Percentiles rank a stretch among this genome's conserved stretches.
Conservation (phyloP, 2,113 vertebrate species). For the Sylvicapra grimmia region DNA sequence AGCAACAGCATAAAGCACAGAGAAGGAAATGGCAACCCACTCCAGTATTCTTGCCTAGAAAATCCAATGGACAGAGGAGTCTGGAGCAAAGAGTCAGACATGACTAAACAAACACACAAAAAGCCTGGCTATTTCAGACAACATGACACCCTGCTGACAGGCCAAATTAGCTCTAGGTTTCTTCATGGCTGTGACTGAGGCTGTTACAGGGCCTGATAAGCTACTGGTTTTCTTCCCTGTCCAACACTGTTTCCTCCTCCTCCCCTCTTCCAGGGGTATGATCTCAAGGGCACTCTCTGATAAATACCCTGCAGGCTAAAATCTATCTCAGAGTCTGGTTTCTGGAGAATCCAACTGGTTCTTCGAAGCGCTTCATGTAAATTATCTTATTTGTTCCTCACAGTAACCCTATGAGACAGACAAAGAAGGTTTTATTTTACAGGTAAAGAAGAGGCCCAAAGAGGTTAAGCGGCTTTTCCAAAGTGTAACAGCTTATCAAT, state of each 20-base stretch:
- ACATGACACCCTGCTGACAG: not conserved
- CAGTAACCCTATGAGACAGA: not conserved
- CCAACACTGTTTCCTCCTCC: not conserved
- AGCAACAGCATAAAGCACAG: not conserved
- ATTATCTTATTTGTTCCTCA: constrained; percentile 10
- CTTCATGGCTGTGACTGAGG: not conserved
- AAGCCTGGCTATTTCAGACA: not conserved
- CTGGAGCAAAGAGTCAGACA: not conserved
- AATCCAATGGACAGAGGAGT: not conserved
- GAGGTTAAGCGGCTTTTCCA: not conserved
- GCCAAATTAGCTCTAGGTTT: not conserved
- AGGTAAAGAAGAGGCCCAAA: not conserved
- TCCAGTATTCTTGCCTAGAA: not conserved
- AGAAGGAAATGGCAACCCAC: not conserved
- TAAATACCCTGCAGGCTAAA: not conserved
- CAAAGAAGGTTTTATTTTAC: not conserved
- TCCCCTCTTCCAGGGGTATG: not conserved
- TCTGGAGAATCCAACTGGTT: not conserved
- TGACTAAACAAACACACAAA: not conserved
- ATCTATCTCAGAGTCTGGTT: not conserved
- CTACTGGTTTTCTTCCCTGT: not conserved
- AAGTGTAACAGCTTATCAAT: not conserved
- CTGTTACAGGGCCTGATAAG: not conserved
- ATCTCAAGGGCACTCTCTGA: not conserved
- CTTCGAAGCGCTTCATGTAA: not conserved